Base-by-base conservation (phyloP, 2,888 invertebrate genomes). In the Melieria crassipennis region DNA sequence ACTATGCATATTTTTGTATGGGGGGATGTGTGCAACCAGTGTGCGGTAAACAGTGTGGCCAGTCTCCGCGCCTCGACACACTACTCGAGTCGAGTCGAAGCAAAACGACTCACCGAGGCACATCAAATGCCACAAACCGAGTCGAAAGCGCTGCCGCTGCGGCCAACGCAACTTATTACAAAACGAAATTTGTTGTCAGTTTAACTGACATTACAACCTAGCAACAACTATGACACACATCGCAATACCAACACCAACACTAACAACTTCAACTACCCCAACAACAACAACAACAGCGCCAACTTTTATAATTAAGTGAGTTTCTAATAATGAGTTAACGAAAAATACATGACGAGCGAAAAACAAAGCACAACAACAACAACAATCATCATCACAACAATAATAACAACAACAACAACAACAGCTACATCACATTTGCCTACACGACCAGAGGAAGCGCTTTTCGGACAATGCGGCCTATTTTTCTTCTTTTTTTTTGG, bases 181-280 rank as follows among this genome's bases (percentile, higher is more conserved):
- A 73, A 75, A 72, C 70, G 70, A 75, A 75, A 75, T 72, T 74
- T 74, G 72, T 72, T 74, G 72, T 74, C 74, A 74, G 70, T 74
- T 72, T 50, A 73, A 71, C 69, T 70, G 71, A 70, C 74, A 74
- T 69, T 63, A 71, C 66, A 61, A 62, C 57, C 63, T 50, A 67
- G 45, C 60, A 71, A 57, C 60, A 70, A 70, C 57, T 70, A 30
- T 30, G 30, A 2, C 30, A 30, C 30, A 30, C 30, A 50, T 56
- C 55, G 47, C 65, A 64, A 64, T 61, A 65, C 42, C 7, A 67
- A 60, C 16, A 63, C 46, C 60, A 64, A 50, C 42, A 43, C 43
- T 4, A 48, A 69, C 64, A 48, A 66, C 10, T 56, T 7, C 30
- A 47, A 48, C 64, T 9, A 48, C 50, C 7, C n/a, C 48, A 64